A percentile compares a stretch with the other conserved stretches of the same genome.
Conservation (phyloP, 2,113 vertebrate genomes). For the Amia ocellicauda region DNA sequence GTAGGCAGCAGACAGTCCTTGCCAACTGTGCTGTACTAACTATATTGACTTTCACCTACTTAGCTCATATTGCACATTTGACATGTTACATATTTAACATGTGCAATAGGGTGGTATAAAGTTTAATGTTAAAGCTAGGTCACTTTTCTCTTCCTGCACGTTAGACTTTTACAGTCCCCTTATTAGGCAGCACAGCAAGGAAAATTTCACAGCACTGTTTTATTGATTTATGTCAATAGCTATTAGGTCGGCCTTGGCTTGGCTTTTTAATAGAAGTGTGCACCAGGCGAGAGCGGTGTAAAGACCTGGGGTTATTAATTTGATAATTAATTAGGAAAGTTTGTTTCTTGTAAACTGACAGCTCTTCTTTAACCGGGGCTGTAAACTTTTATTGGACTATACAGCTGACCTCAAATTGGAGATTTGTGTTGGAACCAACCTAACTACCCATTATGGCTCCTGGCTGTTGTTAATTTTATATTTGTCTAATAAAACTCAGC, state of each 20-base stretch:
- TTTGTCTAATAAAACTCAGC: conserved; percentile 89
- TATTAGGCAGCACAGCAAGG: conserved; percentile 54
- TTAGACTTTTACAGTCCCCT: conserved; percentile 57
- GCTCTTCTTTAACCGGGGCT: conserved; percentile 73
- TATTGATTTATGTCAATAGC: conserved; percentile 62
- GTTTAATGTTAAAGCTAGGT: conserved; percentile 51
- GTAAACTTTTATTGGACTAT: conserved; percentile 91
- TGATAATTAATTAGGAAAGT: conserved; percentile 70
- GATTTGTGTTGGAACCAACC: conserved; percentile 84
- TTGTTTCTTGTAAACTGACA: conserved; percentile 68
- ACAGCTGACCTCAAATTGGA: conserved; percentile 90
- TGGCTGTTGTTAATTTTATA: conserved; percentile 96
- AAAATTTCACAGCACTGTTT: conserved; percentile 54
- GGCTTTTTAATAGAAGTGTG: conserved; percentile 47
- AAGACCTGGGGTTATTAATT: conserved; percentile 54
- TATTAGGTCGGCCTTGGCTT: conserved; percentile 52
- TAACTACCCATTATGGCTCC: conserved; percentile 71
- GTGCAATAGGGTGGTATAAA: conserved; percentile 46
- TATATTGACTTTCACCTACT: conserved; percentile 28
- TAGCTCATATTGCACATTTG: conserved; percentile 41
- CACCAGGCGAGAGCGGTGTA: conserved; percentile 39
- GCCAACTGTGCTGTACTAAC: conserved; percentile 21
- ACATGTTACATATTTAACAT: conserved; percentile 54
- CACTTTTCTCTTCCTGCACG: conserved; percentile 50
- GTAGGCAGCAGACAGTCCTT: conserved; percentile 17